These are phyloP conservation scores for Lissonota sp. DNA, from an alignment of 2,888 invertebrate genomes.

Conservation along the genomic window DNA sequence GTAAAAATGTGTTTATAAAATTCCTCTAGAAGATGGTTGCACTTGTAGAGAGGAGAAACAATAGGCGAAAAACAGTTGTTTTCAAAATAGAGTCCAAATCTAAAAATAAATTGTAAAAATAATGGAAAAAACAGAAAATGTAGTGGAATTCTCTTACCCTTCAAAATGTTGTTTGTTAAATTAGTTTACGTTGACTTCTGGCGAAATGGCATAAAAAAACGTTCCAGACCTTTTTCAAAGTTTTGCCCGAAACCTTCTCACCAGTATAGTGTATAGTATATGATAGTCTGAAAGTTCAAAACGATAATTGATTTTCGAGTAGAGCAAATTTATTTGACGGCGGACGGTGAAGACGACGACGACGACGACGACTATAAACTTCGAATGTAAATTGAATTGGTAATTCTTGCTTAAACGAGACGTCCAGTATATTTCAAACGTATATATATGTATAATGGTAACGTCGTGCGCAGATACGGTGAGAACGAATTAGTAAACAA, in stretches of 20 bases:
- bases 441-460: conserved; percentile 16
- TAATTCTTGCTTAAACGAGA: conserved; percentile 49
- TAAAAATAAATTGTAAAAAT: too few species aligned
- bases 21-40: too few species aligned
- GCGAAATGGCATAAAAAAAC: too few species aligned
- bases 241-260: neutral
- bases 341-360: conserved; percentile 7
- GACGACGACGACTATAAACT: conserved; percentile 26
- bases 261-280: neutral
- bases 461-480: conserved; percentile 45
- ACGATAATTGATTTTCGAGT: neutral
- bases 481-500: conserved; percentile 62
- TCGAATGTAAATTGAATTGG: conserved; percentile 57
- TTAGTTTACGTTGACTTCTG: too few species aligned
- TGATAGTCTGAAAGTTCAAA: neutral
- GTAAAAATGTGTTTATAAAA: too few species aligned
- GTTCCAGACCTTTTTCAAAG: too few species aligned
- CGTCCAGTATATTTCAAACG: conserved; percentile 48
- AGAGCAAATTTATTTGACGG: conserved; percentile 38
- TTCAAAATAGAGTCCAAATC: too few species aligned
- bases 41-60: too few species aligned
- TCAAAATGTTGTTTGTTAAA: too few species aligned
- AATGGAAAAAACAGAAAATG: too few species aligned
- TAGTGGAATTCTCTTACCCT: too few species aligned
- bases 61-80: too few species aligned